phyloP scores from a whole-genome alignment of 2,113 vertebrate species.

The Lanius ludovicianus region DNA sequence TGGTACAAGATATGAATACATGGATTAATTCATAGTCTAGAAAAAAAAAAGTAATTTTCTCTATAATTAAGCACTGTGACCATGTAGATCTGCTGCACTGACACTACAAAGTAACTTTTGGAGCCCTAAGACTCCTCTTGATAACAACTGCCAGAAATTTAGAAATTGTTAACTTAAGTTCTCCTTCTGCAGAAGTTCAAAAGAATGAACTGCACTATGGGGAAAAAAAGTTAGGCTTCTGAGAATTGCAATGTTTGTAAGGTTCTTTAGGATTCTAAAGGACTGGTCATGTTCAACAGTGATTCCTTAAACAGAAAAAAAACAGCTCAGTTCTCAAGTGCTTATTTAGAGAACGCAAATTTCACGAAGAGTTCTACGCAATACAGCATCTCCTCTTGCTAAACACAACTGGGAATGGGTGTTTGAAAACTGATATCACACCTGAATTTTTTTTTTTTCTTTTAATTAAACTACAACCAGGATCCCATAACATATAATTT shows the following conservation, averaged over 20 bases:
- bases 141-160: constrained; percentile 24
- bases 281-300: constrained; percentile 37
- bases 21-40: not conserved
- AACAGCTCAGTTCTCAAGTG: not conserved
- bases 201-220: constrained; percentile 1
- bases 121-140: not conserved
- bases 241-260: constrained; percentile 33
- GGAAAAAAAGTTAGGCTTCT: not conserved
- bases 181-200: constrained; percentile 40
- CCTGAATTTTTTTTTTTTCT: constrained; percentile 44
- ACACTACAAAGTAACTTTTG: constrained; percentile 8
- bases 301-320: not conserved
- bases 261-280: constrained; percentile 8
- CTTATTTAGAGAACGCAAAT: constrained; percentile 47
- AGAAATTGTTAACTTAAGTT: constrained; percentile 9
- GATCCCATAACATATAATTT: constrained; percentile 66
- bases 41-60: not conserved
- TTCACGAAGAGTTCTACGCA: not conserved
- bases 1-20: not conserved
- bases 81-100: not conserved
- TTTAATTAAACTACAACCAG: constrained; percentile 67
- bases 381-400: not conserved
- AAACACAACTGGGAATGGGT: constrained; percentile 20
- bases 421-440: constrained; percentile 41
- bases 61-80: constrained; percentile 13